Conservation (phyloP, 2,113 vertebrate species). For the Amblyornis subalaris region DNA sequence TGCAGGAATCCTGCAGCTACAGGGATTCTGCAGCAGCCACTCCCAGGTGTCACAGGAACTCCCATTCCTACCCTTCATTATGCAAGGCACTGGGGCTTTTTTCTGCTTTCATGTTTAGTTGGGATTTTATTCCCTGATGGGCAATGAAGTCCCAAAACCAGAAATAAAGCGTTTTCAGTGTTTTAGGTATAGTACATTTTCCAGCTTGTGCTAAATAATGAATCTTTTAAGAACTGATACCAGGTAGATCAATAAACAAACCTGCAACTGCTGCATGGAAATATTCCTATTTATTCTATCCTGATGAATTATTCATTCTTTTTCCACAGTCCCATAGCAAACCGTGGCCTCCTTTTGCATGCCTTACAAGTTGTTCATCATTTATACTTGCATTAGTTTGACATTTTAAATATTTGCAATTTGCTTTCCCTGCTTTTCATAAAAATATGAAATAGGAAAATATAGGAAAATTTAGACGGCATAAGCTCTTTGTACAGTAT, state of each 20-base stretch:
- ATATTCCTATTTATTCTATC: constrained; percentile 34
- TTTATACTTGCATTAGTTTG: constrained; percentile 34
- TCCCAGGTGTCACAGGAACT: background rate
- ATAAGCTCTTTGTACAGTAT: background rate
- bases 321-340: constrained; percentile 21
- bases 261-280: background rate
- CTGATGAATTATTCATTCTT: constrained; percentile 45
- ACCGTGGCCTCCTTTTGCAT: background rate
- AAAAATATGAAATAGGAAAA: background rate
- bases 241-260: constrained; percentile 38
- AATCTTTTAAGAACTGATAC: background rate
- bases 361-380: constrained; percentile 25
- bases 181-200: background rate
- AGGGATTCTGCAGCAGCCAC: background rate
- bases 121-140: background rate
- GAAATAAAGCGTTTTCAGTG: background rate
- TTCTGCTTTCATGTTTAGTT: background rate
- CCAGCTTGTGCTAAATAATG: background rate
- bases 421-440: constrained; percentile 21
- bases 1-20: background rate
- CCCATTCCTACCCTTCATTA: background rate
- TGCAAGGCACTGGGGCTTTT: background rate
- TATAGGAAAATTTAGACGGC: background rate
- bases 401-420: constrained; percentile 42
- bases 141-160: background rate